Conservation (phyloP, 2,113 vertebrate genomes). For the Brevimyrus niger region DNA sequence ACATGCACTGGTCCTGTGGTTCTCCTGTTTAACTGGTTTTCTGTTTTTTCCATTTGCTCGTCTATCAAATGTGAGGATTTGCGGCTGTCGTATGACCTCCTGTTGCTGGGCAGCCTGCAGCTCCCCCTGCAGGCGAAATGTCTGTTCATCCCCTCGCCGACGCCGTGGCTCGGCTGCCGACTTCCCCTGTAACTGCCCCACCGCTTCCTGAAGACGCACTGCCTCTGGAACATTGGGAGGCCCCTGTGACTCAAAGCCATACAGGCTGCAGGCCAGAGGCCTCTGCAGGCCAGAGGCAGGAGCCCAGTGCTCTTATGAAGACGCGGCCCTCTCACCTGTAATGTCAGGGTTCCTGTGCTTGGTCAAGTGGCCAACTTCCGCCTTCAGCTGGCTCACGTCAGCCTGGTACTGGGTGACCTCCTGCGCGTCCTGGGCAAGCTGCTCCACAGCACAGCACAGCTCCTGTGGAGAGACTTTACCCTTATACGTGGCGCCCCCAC, state of each 20-base stretch:
- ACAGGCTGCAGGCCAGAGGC: no score
- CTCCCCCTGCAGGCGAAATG: slow-evolving; percentile 40
- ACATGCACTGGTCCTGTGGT: neutral
- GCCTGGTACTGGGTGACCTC: slow-evolving; percentile 49
- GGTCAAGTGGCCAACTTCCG: slow-evolving; percentile 41
- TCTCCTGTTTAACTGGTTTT: neutral
- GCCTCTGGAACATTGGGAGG: neutral
- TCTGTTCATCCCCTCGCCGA: slow-evolving; percentile 35
- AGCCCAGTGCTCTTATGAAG: neutral
- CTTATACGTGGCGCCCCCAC: neutral
- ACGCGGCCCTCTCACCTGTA: slow-evolving; percentile 43
- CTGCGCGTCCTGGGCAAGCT: slow-evolving; percentile 48
- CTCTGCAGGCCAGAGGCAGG: neutral
- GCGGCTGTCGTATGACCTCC: slow-evolving; percentile 43
- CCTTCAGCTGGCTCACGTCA: slow-evolving; percentile 46
- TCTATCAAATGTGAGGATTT: neutral
- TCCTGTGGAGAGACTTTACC: slow-evolving; percentile 39
- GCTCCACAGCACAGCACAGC: slow-evolving; percentile 45
- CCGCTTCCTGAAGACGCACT: neutral
- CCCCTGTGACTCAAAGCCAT: neutral
- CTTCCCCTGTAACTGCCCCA: neutral
- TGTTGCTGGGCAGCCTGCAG: slow-evolving; percentile 33
- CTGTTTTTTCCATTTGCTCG: neutral
- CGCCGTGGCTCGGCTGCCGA: slow-evolving; percentile 24
- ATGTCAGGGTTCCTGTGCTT: slow-evolving; percentile 47